A percentile compares a stretch with the other conserved stretches of the same genome.
Evolutionary conservation across 2,113 vertebrate genomes (phyloP).

Genomic region (Protobothrops flavoviridis): DNA sequence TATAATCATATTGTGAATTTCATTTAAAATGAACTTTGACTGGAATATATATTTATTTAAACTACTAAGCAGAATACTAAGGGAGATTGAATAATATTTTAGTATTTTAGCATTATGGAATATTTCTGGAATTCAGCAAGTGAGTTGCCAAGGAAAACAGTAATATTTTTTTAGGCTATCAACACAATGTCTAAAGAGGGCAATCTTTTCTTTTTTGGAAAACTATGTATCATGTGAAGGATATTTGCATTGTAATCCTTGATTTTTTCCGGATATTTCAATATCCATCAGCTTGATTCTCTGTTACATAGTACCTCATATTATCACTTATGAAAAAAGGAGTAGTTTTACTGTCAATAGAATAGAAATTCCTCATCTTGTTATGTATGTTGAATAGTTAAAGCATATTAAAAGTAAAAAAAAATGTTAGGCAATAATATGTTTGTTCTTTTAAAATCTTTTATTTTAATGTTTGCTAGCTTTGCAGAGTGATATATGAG

Average conservation of each 20-base stretch:
- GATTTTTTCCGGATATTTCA: background rate
- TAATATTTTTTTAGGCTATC: constrained; percentile 22
- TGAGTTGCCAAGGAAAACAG: constrained; percentile 19
- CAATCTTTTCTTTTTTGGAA: background rate
- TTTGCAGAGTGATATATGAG: background rate
- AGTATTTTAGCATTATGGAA: constrained; percentile 7
- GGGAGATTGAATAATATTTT: background rate
- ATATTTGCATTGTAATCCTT: background rate
- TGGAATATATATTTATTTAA: background rate
- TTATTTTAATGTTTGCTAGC: background rate
- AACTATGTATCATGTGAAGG: background rate
- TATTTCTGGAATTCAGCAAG: constrained; percentile 32
- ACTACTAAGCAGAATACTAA: background rate
- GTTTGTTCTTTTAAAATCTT: background rate
- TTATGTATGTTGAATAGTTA: background rate
- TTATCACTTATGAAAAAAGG: background rate
- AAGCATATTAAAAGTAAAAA: background rate
- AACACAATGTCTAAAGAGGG: background rate
- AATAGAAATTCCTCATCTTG: background rate
- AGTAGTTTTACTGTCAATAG: background rate
- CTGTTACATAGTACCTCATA: background rate
- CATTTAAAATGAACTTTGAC: background rate
- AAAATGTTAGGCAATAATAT: background rate
- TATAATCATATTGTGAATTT: background rate
- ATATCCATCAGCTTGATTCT: background rate